Evolutionary conservation across 2,113 vertebrate genomes (phyloP).

Genomic region (Phylloscopus whistleri): DNA sequence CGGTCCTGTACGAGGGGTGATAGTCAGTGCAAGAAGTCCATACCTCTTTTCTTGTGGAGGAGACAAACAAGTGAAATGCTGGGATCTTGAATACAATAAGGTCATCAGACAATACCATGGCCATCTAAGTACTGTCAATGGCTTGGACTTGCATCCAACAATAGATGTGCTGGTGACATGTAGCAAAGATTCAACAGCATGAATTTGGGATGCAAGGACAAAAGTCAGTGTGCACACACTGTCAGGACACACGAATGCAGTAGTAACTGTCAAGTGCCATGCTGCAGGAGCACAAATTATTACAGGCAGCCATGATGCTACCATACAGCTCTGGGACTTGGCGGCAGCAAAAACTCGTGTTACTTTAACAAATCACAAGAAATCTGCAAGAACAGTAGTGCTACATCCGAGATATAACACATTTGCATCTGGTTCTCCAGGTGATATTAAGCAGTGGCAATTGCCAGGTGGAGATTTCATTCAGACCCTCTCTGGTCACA

Average conservation of each 20-base stretch:
- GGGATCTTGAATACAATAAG: background rate
- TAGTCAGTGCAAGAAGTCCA: background rate
- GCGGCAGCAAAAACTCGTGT: background rate
- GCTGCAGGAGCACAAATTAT: background rate
- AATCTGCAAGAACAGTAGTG: background rate
- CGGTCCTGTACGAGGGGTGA: background rate
- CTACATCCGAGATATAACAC: background rate
- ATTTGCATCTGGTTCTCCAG: background rate
- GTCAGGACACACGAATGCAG: background rate
- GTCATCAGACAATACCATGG: conserved; percentile 96
- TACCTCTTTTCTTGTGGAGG: background rate
- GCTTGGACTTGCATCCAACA: conserved; percentile 90
- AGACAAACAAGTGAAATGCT: background rate
- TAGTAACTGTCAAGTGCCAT: background rate
- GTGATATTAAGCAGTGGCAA: background rate
- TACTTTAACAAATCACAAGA: background rate
- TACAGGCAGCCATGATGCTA: background rate
- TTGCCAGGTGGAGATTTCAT: background rate
- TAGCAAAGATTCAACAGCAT: background rate
- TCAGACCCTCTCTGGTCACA: background rate
- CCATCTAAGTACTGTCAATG: conserved; percentile 95
- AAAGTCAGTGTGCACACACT: background rate
- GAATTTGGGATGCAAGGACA: background rate
- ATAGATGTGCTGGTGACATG: background rate
- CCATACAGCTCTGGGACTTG: background rate